Evolutionary conservation across 2,888 invertebrate species (phyloP), one percentile per base, ranked within the genome.

Genomic region (Tyria jacobaeae): DNA sequence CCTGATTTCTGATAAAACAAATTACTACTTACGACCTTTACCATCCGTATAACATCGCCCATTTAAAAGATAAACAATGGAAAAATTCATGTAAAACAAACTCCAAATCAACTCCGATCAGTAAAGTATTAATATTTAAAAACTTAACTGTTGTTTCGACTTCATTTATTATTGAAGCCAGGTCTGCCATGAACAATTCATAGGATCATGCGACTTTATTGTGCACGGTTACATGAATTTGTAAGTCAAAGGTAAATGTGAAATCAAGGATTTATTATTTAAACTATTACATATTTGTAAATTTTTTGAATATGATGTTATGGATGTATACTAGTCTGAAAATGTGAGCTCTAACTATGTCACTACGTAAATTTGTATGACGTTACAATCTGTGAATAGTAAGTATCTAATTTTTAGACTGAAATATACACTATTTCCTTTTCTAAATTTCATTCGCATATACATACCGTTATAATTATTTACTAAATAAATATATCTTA

Each of bases 141-240:
- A 78, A 77, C 60, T 73, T 70, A 69, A 72, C 77, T 75, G 76
- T 76, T 75, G 74, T 74, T 78, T 71, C 71, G 73, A 61, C 61
- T 61, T 70, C 75, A 79, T 86, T 81, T 70, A 82, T 79, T 79
- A 82, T 78, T 75, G 70, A 75, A 68, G 66, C 67, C 54, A 70
- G 76, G 74, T 57, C 76, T 72, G 64, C 54, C 73, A 82, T 88
- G 79, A 85, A 82, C 78, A 76, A 87, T 88, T 86, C 82, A 87
- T 80, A 78, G 64, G 78, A 73, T 78, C 71, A 83, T 83, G 74
- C 79, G 82, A 82, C 83, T 85, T 53, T 51, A 35, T 51, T 81
- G 76, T 73, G 70, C 60, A 52, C 71, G 75, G 68, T 76, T 75
- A 74, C 64, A 70, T 68, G 68, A 69, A 41, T 39, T 35, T 81